Evolutionary conservation across 2,888 invertebrate species (phyloP).

Genomic region (Protodeltote pygarga): DNA sequence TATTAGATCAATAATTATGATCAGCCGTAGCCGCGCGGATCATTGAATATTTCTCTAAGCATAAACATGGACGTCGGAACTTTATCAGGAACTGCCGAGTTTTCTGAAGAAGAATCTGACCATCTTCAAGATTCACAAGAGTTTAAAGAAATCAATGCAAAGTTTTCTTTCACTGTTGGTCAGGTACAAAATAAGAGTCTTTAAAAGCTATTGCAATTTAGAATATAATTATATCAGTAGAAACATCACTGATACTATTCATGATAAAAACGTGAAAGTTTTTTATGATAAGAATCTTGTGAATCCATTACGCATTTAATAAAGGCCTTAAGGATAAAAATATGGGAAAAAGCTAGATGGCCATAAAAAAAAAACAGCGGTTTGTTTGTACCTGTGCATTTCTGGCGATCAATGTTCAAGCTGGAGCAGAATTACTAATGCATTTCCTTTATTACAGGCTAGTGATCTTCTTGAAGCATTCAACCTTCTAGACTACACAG

Average conservation of each 20-base stretch:
- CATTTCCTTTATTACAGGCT: constrained; percentile 60
- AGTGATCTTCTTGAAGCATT: constrained; percentile 76
- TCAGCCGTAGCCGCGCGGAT: constrained; percentile 33
- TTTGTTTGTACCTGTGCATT: too few relatives aligned
- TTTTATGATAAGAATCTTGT: too few relatives aligned
- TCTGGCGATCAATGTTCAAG: too few relatives aligned
- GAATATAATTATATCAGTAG: too few relatives aligned
- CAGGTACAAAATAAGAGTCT: too few relatives aligned
- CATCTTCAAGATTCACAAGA: constrained; percentile 29
- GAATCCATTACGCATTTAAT: too few relatives aligned
- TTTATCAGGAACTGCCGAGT: constrained; percentile 61
- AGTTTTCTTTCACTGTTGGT: constrained; percentile 63
- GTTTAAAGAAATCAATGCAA: constrained; percentile 60
- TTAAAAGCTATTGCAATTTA: too few relatives aligned
- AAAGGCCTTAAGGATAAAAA: too few relatives aligned
- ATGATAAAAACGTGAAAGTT: too few relatives aligned
- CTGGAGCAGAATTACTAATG: neutral
- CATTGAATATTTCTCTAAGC: constrained; percentile 6
- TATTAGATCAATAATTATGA: constrained; percentile 18
- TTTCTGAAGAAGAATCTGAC: constrained; percentile 46
- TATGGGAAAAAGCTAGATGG: constrained; percentile 6
- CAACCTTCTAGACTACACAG: constrained; percentile 75
- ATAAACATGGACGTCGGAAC: constrained; percentile 63
- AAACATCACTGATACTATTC: too few relatives aligned
- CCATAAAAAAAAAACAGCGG: too few relatives aligned